Conservation (phyloP, 2,888 invertebrate genomes). For the Drosophila planitibia region DNA sequence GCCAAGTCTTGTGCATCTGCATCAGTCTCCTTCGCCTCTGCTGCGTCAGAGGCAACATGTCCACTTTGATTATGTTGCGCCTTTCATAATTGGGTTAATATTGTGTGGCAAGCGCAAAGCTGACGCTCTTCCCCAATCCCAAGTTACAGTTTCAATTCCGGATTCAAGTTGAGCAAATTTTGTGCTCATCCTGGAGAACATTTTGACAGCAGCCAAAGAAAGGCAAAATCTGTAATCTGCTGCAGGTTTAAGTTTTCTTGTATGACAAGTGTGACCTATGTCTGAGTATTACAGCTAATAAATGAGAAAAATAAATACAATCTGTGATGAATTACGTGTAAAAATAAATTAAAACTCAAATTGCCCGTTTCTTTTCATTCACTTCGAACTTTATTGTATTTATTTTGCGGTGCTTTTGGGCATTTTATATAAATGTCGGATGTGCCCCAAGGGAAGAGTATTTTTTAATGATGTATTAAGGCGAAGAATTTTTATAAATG, state of each 20-base stretch:
- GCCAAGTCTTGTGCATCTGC: conserved; percentile 27
- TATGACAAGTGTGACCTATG: conserved; percentile 61
- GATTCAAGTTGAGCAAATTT: conserved; percentile 14
- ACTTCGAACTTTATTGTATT: neutral
- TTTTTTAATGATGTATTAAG: neutral
- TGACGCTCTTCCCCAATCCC: conserved; percentile 20
- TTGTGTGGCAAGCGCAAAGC: conserved; percentile 67
- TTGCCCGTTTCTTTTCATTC: neutral
- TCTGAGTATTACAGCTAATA: conserved; percentile 7
- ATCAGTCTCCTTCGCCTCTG: conserved; percentile 25
- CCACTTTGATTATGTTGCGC: conserved; percentile 76
- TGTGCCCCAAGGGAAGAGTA: neutral
- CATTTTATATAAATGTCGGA: neutral
- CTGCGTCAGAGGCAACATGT: conserved; percentile 40
- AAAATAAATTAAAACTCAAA: neutral
- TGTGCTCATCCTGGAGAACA: conserved; percentile 30
- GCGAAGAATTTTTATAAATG: neutral
- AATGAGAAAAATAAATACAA: conserved; percentile 30
- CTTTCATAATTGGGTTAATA: conserved; percentile 79
- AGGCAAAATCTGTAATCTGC: conserved; percentile 9
- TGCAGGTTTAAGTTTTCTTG: conserved; percentile 31
- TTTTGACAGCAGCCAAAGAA: conserved; percentile 54
- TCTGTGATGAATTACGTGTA: neutral
- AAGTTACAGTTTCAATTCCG: conserved; percentile 22
- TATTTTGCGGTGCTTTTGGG: neutral